Conservation (phyloP, 2,888 invertebrate genomes). For the Corbicula japonica region DNA sequence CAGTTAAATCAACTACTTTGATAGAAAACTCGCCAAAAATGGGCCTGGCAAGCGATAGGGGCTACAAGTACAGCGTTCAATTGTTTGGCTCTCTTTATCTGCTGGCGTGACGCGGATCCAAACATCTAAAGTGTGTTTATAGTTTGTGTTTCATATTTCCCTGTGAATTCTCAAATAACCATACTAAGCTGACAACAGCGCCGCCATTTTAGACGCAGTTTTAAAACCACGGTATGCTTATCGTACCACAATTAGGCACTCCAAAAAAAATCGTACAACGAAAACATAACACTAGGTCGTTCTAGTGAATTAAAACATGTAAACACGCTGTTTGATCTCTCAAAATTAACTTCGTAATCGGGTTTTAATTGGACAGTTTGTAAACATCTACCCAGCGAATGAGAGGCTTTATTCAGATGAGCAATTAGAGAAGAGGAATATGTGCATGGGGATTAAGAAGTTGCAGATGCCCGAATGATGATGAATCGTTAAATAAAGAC, state of each 20-base stretch:
- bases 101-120: slow-evolving; percentile 12
- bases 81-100: slow-evolving; percentile 32
- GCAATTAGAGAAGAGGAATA: too few relatives aligned
- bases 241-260: too few relatives aligned
- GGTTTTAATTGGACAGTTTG: slow-evolving; percentile 26
- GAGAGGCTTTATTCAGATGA: too few relatives aligned
- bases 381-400: slow-evolving; percentile 14
- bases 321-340: slow-evolving; percentile 31
- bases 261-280: too few relatives aligned
- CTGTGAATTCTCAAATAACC: slow-evolving; percentile 25
- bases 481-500: slow-evolving; percentile 20
- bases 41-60: too few relatives aligned
- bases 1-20: too few relatives aligned
- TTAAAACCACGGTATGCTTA: slow-evolving; percentile 8
- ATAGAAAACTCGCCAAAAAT: too few relatives aligned
- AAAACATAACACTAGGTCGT: slow-evolving; percentile 26
- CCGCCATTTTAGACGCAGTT: not conserved
- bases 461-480: too few relatives aligned
- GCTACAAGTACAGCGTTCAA: too few relatives aligned
- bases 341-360: slow-evolving; percentile 21
- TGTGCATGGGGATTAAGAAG: too few relatives aligned
- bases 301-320: not conserved
- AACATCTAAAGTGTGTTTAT: slow-evolving; percentile 41
- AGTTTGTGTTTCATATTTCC: slow-evolving; percentile 28
- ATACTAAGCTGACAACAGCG: slow-evolving; percentile 18